Conservation (phyloP, 2,113 vertebrate genomes). For the Siphamia tubifer region DNA sequence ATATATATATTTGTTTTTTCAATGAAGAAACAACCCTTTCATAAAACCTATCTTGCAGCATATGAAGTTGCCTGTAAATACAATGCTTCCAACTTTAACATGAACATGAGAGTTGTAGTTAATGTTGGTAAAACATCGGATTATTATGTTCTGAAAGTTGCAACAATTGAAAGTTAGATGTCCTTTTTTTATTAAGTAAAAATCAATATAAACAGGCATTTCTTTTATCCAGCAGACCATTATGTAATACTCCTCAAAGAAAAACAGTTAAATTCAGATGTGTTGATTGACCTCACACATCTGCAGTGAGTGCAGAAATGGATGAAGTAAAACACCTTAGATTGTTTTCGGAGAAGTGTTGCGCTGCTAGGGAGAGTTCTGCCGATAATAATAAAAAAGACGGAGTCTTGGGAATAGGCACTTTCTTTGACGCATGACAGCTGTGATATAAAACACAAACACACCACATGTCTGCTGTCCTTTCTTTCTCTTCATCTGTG, state of each 20-base stretch:
- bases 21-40: no score
- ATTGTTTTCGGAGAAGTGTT: not conserved
- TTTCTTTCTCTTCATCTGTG: not conserved
- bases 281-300: not conserved
- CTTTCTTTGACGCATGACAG: conserved; percentile 13
- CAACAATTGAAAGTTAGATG: no score
- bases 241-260: not conserved
- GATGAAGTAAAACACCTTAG: not conserved
- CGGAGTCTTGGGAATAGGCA: not conserved
- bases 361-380: not conserved
- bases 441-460: conserved; percentile 26
- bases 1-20: no score
- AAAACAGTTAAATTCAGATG: no score
- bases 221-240: not conserved
- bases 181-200: conserved; percentile 2
- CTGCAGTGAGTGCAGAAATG: not conserved
- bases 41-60: no score
- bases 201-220: not conserved
- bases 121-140: no score
- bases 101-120: no score
- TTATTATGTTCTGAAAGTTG: no score
- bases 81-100: no score
- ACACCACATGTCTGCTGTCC: conserved; percentile 10
- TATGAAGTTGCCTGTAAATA: no score
- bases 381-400: conserved; percentile 2